Evolutionary conservation across 2,113 vertebrate species (phyloP).

Genomic region (Centropus unirufus): DNA sequence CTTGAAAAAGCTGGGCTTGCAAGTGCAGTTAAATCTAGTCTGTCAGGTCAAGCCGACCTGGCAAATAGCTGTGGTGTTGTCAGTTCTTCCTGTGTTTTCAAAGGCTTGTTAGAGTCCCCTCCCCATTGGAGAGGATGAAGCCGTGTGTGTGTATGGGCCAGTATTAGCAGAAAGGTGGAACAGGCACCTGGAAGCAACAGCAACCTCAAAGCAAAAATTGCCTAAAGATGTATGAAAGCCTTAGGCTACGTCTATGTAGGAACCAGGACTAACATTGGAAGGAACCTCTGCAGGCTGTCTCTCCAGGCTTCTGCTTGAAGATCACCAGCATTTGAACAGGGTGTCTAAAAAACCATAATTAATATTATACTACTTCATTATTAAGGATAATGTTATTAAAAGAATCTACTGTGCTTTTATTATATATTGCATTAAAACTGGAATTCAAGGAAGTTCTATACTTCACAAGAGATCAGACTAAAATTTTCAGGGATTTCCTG

Average conservation of each 20-base stretch:
- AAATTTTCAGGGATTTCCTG: neutral
- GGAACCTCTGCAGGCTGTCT: neutral
- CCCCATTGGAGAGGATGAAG: neutral
- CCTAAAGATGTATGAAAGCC: neutral
- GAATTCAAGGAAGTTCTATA: neutral
- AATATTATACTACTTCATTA: neutral
- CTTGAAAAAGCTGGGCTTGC: neutral
- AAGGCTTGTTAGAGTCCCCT: neutral
- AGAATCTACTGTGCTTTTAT: neutral
- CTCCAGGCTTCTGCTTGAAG: neutral
- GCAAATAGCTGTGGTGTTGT: neutral
- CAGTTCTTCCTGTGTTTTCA: neutral
- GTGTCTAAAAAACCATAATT: neutral
- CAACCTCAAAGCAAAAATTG: neutral
- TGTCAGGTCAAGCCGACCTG: neutral
- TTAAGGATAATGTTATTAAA: neutral
- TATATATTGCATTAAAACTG: neutral
- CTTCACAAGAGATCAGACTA: neutral
- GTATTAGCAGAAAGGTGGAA: neutral
- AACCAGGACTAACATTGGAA: neutral
- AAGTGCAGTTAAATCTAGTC: neutral
- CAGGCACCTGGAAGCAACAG: neutral
- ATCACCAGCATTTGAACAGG: neutral
- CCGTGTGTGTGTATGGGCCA: rapidly evolving
- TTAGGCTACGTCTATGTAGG: neutral